Evolutionary conservation across 1,140 invertebrate genomes (phyloP).

Genomic region (Psilanteris sp.): DNA sequence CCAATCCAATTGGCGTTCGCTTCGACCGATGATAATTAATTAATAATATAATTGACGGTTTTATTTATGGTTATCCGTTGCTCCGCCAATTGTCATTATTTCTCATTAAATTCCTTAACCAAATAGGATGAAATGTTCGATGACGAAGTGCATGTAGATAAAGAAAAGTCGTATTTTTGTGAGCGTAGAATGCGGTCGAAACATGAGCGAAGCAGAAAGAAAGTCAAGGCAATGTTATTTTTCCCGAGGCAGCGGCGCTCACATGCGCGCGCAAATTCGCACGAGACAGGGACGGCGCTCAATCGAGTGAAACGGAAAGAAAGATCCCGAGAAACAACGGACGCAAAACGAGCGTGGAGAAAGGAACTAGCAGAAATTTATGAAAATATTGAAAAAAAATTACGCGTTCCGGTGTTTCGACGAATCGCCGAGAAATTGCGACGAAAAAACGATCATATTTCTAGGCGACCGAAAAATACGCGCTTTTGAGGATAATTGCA

Average conservation of each 20-base stretch:
- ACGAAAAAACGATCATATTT: too few species aligned
- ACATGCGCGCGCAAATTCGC: conserved; percentile 56
- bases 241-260: conserved; percentile 62
- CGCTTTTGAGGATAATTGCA: too few species aligned
- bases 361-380: too few species aligned
- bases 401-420: too few species aligned
- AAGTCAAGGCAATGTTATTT: conserved; percentile 76
- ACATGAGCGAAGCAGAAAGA: conserved; percentile 67
- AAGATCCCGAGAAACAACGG: conserved; percentile 43
- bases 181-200: conserved; percentile 61
- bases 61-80: too few species aligned
- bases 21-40: too few species aligned
- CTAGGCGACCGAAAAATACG: too few species aligned
- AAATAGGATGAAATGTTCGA: conserved; percentile 43
- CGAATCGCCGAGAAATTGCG: too few species aligned
- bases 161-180: conserved; percentile 64
- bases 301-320: conserved; percentile 26
- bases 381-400: too few species aligned
- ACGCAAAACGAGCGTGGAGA: conserved; percentile 10
- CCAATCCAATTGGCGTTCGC: too few species aligned
- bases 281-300: conserved; percentile 30
- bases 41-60: too few species aligned
- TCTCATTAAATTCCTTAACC: conserved; percentile 16
- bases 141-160: conserved; percentile 44
- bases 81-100: background rate